These are phyloP conservation scores for Gallinago solitaria DNA, from an alignment of 2,797 vertebrate species.

Conservation along the genomic window DNA sequence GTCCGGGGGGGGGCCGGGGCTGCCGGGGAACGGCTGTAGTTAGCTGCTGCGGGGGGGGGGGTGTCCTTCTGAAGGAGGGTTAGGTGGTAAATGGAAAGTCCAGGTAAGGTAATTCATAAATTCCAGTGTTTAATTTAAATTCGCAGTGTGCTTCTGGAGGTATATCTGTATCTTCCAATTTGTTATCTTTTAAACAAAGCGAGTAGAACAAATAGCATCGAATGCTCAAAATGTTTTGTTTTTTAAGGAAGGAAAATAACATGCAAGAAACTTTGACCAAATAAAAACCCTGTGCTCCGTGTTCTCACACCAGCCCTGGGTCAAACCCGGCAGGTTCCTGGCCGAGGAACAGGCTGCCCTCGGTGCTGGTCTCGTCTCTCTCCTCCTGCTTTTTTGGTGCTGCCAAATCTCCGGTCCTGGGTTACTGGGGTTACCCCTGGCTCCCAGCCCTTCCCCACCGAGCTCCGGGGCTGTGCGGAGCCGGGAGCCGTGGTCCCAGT, in stretches of 20 bases:
- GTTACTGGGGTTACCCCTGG: background rate
- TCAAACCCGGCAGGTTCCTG: background rate
- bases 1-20: fast-evolving
- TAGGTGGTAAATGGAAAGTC: background rate
- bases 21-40: fast-evolving
- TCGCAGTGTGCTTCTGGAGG: background rate
- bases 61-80: fast-evolving
- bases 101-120: fast-evolving
- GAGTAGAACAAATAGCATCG: background rate
- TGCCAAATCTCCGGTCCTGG: background rate
- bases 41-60: no score
- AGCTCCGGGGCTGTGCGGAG: background rate
- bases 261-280: background rate
- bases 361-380: fast-evolving
- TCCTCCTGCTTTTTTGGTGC: background rate
- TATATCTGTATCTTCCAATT: fast-evolving
- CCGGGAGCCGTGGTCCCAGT: background rate
- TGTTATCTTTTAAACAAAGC: background rate
- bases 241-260: background rate
- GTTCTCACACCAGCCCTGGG: fast-evolving
- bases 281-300: fast-evolving
- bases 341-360: fast-evolving
- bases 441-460: background rate
- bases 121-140: background rate
- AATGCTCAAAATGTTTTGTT: background rate